A percentile compares a stretch with the other conserved stretches of the same genome.
Conservation (phyloP, 2,888 invertebrate species). For the Harpagoxenus sublaevis region DNA sequence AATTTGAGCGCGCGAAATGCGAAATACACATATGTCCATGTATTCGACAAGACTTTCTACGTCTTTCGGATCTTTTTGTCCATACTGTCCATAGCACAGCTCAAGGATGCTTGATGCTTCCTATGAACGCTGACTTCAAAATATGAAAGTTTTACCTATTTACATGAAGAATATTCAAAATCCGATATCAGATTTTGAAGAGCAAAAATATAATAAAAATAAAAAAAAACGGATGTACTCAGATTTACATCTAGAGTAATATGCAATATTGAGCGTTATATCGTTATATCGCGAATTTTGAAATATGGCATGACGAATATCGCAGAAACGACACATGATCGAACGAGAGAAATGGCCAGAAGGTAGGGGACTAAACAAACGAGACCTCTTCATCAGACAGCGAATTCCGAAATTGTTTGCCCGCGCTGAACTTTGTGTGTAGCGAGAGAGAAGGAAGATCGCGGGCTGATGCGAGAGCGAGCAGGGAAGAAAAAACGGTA, state of each 20-base stretch:
- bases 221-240: neutral
- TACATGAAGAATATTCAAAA: conserved; percentile 1
- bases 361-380: conserved; percentile 78
- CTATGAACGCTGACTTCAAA: neutral
- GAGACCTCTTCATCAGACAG: conserved; percentile 80
- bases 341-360: conserved; percentile 55
- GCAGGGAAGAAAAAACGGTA: conserved; percentile 47
- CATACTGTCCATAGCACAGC: neutral
- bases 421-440: conserved; percentile 70
- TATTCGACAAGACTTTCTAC: conserved; percentile 20
- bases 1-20: conserved; percentile 27
- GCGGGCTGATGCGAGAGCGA: conserved; percentile 40
- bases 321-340: conserved; percentile 24
- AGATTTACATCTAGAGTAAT: neutral
- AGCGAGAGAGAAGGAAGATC: conserved; percentile 43
- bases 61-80: conserved; percentile 1
- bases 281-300: conserved; percentile 34
- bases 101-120: neutral
- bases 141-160: neutral
- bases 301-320: conserved; percentile 10
- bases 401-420: conserved; percentile 81
- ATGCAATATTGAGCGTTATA: neutral
- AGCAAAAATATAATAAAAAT: neutral
- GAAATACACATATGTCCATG: conserved; percentile 16
- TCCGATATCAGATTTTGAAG: neutral